Conservation (phyloP, 2,797 vertebrate species). For the Onychomys arenicola region DNA sequence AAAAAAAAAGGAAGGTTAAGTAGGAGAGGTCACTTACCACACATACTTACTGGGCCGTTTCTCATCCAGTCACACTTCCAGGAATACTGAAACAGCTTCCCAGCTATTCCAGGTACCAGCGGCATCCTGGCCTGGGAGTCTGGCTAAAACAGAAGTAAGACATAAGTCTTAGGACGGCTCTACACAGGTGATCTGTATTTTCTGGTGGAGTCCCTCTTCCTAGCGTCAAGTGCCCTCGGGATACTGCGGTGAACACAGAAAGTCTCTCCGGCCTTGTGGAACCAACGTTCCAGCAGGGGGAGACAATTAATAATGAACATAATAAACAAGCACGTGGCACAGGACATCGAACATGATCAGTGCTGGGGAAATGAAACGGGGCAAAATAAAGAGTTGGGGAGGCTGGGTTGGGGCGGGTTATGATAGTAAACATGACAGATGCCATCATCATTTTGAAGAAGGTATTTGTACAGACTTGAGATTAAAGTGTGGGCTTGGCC, state of each 20-base stretch:
- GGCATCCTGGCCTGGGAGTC: neutral
- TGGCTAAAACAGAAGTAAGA: neutral
- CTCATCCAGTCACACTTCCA: neutral
- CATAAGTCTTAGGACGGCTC: neutral
- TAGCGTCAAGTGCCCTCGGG: neutral
- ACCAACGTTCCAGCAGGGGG: slow-evolving; percentile 13
- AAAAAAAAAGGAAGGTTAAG: neutral
- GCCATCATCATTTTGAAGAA: neutral
- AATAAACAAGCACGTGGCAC: neutral
- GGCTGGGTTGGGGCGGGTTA: neutral
- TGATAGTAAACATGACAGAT: neutral
- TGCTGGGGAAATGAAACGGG: neutral
- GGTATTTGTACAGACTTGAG: neutral
- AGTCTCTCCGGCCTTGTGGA: neutral
- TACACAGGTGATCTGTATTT: neutral
- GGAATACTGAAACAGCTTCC: neutral
- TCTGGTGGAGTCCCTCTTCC: neutral
- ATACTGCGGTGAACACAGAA: neutral
- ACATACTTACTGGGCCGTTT: neutral
- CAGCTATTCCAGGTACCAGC: neutral
- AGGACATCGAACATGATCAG: neutral
- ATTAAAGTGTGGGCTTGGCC: neutral
- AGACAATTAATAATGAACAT: slow-evolving; percentile 56
- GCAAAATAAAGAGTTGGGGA: neutral
- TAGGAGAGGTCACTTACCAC: neutral